phyloP scores from a whole-genome alignment of 2,797 vertebrate species.

The Monodelphis domestica region DNA sequence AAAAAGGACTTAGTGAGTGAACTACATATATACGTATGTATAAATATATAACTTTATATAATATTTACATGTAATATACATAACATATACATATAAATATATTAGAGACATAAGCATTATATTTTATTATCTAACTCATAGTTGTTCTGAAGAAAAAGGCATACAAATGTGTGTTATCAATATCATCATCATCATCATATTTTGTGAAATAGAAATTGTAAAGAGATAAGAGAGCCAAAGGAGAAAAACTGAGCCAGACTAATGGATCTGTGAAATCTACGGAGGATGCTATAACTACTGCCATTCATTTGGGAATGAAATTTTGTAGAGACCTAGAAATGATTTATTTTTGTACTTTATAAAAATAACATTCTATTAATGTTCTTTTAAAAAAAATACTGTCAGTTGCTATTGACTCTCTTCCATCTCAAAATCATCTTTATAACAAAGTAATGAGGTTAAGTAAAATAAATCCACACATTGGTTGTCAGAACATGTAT shows the following conservation, averaged over 20 bases:
- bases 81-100: not conserved
- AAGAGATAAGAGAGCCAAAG: not conserved
- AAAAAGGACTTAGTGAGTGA: not conserved
- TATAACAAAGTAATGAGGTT: not conserved
- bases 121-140: not conserved
- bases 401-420: not conserved
- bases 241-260: not conserved
- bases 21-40: not conserved
- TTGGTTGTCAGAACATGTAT: not conserved
- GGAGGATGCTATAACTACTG: not conserved
- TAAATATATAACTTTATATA: not conserved
- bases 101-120: not conserved
- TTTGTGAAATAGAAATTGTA: not conserved
- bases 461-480: not conserved
- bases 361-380: not conserved
- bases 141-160: not conserved
- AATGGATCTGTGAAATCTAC: not conserved
- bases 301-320: not conserved
- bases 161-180: not conserved
- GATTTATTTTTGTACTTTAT: not conserved
- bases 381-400: no score
- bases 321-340: no score
- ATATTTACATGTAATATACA: not conserved
- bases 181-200: not conserved
- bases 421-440: not conserved